Percentiles rank a stretch among this genome's conserved stretches.
Evolutionary conservation across 2,797 vertebrate genomes (phyloP).

Genomic region (Hydrolagus colliei): DNA sequence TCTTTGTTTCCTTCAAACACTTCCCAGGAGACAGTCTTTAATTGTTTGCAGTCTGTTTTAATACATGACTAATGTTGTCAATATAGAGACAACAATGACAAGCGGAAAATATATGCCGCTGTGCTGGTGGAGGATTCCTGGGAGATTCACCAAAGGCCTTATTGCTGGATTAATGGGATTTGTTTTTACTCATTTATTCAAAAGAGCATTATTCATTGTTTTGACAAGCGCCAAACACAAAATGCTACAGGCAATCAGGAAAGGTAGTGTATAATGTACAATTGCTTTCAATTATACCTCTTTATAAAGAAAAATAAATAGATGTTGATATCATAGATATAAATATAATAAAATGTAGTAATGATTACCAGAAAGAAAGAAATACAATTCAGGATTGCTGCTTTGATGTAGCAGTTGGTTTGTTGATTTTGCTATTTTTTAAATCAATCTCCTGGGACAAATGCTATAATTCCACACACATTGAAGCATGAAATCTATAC

Average conservation of each 20-base stretch:
- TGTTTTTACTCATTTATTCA: not conserved
- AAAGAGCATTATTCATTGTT: not conserved
- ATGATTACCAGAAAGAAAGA: no score
- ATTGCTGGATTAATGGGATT: not conserved
- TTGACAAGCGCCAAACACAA: not conserved
- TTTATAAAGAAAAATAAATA: no score
- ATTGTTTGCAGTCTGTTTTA: constrained; percentile 34
- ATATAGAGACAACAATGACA: constrained; percentile 30
- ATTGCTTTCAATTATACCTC: no score
- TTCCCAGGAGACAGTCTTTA: constrained; percentile 39
- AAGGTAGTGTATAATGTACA: not conserved
- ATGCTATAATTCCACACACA: no score
- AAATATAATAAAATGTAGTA: no score
- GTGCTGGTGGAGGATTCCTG: not conserved
- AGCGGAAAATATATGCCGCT: constrained; percentile 26
- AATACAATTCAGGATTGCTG: no score
- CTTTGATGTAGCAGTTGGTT: no score
- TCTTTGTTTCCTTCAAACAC: constrained; percentile 55
- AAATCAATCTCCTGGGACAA: no score
- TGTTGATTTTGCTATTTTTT: no score
- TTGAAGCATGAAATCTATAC: no score
- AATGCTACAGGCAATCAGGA: not conserved
- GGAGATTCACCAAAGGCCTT: not conserved
- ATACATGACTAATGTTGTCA: constrained; percentile 37
- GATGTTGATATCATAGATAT: no score